Conservation (phyloP, 1,140 invertebrate genomes). For the Pinna nobilis region DNA sequence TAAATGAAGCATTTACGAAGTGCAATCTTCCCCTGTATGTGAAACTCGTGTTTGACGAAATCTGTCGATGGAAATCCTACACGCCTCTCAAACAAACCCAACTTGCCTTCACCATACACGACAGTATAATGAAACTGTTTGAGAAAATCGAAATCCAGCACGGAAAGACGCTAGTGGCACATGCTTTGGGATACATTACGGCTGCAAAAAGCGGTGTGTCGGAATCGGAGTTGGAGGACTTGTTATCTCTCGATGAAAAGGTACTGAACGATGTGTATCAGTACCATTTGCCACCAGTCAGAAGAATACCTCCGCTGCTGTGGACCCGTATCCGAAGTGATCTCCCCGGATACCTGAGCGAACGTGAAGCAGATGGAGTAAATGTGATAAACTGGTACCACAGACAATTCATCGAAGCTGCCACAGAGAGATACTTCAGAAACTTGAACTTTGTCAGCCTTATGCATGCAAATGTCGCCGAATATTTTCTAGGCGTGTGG, state of each 20-base stretch:
- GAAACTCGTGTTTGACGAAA: conserved; percentile 91
- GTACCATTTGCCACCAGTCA: conserved; percentile 94
- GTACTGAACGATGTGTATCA: conserved; percentile 98
- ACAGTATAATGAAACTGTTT: conserved; percentile 93
- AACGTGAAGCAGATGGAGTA: conserved; percentile 96
- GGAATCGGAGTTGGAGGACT: conserved; percentile 72
- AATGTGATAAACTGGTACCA: conserved; percentile 99
- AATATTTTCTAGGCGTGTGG: conserved; percentile 93
- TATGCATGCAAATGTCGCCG: conserved; percentile 97
- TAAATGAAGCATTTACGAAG: conserved; percentile 91
- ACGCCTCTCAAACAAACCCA: conserved; percentile 94
- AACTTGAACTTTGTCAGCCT: conserved; percentile 97
- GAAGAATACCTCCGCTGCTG: conserved; percentile 94
- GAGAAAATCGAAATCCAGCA: conserved; percentile 72
- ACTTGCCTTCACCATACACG: conserved; percentile 95
- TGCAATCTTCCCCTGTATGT: conserved; percentile 98
- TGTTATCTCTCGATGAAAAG: conserved; percentile 80
- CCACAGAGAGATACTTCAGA: conserved; percentile 96
- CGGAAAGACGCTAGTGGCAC: conserved; percentile 71
- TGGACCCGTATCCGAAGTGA: conserved; percentile 85
- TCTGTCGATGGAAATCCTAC: conserved; percentile 97
- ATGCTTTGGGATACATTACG: conserved; percentile 73
- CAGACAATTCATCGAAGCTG: conserved; percentile 73
- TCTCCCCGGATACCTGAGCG: conserved; percentile 90
- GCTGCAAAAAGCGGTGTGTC: conserved; percentile 73